Conservation (phyloP, 2,888 invertebrate genomes). For the Leptopilina syphax region DNA sequence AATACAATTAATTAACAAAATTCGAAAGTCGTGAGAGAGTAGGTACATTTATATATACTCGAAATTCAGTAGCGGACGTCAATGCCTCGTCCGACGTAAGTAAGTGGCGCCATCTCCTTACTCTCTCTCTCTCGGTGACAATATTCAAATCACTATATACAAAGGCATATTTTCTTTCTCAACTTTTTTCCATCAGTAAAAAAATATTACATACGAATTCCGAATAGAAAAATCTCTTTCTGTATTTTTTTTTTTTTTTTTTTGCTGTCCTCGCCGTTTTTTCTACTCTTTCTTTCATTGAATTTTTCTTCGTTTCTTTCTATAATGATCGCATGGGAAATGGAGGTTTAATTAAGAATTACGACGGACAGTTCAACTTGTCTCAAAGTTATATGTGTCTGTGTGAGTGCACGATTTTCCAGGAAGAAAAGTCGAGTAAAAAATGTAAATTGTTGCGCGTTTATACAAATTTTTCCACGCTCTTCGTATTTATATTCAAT, state of each 20-base stretch:
- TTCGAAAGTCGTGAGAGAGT: no score
- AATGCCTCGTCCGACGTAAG: conserved; percentile 65
- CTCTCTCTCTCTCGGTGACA: conserved; percentile 44
- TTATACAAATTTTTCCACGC: conserved; percentile 49
- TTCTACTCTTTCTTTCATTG: background rate
- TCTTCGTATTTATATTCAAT: conserved; percentile 30
- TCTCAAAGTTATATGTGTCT: background rate
- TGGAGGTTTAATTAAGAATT: conserved; percentile 53
- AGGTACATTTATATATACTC: no score
- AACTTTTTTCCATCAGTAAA: no score
- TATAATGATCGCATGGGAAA: conserved; percentile 47
- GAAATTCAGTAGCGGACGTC: conserved; percentile 66
- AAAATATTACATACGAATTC: conserved; percentile 47
- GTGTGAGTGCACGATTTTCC: conserved; percentile 43
- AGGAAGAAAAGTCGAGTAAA: conserved; percentile 46
- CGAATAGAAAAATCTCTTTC: conserved; percentile 48
- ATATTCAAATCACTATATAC: conserved; percentile 46
- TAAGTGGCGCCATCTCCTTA: conserved; percentile 69
- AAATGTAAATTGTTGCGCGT: conserved; percentile 43
- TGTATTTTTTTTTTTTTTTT: conserved; percentile 46
- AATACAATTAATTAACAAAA: no score
- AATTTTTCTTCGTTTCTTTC: background rate
- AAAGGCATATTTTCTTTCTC: conserved; percentile 46
- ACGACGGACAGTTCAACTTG: conserved; percentile 45
- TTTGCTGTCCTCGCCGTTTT: conserved; percentile 3